Conservation (phyloP, 2,888 invertebrate species). For the Melanostoma scalare region DNA sequence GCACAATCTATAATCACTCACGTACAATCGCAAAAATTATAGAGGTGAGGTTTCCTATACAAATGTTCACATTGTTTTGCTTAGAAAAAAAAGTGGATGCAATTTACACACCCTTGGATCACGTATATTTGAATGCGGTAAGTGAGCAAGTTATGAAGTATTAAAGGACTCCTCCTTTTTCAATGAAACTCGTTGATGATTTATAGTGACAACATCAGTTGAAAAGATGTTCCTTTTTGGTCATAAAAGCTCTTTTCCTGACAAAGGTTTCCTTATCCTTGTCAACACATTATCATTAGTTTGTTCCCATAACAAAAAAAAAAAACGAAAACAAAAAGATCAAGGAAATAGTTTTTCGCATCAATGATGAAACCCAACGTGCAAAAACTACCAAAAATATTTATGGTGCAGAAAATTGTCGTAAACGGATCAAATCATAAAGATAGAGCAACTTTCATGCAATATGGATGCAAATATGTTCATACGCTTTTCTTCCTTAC, state of each 20-base stretch:
- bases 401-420: constrained; percentile 23
- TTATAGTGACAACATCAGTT: too few relatives aligned
- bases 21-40: background rate
- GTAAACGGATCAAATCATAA: constrained; percentile 27
- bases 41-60: background rate
- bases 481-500: background rate
- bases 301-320: too few relatives aligned
- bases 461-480: constrained; percentile 28
- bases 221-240: too few relatives aligned
- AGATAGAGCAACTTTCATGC: constrained; percentile 21
- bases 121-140: too few relatives aligned
- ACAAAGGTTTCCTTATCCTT: too few relatives aligned
- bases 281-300: too few relatives aligned
- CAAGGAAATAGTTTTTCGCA: background rate
- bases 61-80: background rate
- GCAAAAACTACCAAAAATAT: constrained; percentile 17
- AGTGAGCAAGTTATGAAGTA: too few relatives aligned
- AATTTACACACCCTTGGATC: too few relatives aligned
- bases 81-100: background rate
- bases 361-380: too few relatives aligned
- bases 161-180: too few relatives aligned
- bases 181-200: too few relatives aligned
- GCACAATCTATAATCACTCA: background rate
- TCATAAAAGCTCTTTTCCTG: too few relatives aligned
- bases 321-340: background rate